These are phyloP conservation scores for Varanus salvator DNA, from an alignment of 2,113 vertebrate species.

Conservation along the genomic window DNA sequence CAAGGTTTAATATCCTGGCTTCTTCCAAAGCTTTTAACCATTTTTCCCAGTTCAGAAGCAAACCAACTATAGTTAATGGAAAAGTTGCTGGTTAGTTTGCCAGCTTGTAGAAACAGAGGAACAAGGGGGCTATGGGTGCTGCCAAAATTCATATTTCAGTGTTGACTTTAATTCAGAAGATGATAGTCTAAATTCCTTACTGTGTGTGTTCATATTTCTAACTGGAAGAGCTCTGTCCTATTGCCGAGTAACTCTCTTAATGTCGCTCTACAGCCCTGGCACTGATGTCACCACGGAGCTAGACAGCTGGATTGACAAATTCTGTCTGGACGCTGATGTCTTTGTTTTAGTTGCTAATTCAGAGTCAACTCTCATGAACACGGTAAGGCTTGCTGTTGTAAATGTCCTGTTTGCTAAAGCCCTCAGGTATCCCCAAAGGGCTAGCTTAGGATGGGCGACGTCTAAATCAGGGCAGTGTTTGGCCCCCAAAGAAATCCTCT, in stretches of 20 bases:
- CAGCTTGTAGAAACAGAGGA: no score
- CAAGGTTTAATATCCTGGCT: neutral
- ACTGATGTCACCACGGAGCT: conserved; percentile 95
- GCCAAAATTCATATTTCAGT: neutral
- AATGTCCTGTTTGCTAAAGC: neutral
- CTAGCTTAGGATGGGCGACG: no score
- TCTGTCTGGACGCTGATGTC: conserved; percentile 96
- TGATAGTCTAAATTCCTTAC: no score
- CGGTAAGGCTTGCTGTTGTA: conserved; percentile 77
- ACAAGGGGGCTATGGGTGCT: neutral
- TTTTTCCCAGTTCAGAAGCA: neutral
- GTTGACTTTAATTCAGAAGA: neutral
- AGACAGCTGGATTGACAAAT: conserved; percentile 99
- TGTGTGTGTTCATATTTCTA: neutral
- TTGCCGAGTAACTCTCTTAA: neutral
- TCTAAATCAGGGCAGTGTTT: no score
- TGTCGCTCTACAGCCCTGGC: conserved; percentile 82
- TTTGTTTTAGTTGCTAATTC: conserved; percentile 98
- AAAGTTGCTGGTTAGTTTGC: neutral
- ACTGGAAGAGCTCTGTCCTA: neutral
- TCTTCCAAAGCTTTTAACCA: neutral
- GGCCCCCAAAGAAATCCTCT: no score
- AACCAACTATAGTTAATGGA: neutral
- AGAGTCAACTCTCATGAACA: conserved; percentile 98
- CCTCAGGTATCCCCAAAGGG: no score